Conservation (phyloP, 2,113 vertebrate species). For the Manacus vitellinus region DNA sequence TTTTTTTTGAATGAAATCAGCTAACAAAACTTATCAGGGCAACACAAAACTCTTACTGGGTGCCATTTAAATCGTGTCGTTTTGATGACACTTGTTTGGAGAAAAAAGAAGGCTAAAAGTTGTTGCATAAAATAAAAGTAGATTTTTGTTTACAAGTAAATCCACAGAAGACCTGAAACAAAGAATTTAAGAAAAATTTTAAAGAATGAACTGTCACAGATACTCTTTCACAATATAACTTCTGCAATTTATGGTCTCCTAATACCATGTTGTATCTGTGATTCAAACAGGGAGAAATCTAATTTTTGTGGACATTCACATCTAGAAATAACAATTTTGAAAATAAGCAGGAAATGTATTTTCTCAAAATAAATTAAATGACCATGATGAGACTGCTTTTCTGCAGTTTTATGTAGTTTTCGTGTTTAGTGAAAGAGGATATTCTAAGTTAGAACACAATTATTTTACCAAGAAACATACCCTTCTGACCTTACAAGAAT, state of each 20-base stretch:
- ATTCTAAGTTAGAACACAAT: constrained; percentile 11
- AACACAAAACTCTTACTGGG: neutral
- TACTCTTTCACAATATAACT: neutral
- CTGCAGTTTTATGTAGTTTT: neutral
- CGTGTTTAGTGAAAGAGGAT: neutral
- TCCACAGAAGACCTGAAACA: neutral
- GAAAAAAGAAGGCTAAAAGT: neutral
- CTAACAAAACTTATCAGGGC: neutral
- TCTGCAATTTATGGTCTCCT: neutral
- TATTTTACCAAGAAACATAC: constrained; percentile 21
- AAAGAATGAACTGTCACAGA: neutral
- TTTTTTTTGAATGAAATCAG: neutral
- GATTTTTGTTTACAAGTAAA: neutral
- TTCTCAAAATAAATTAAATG: constrained; percentile 5
- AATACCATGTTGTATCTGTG: neutral
- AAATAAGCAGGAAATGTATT: neutral
- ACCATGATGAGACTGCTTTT: neutral
- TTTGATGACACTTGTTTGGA: neutral
- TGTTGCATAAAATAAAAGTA: neutral
- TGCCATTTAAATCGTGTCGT: neutral
- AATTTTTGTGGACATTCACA: neutral
- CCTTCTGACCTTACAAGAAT: neutral
- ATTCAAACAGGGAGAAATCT: neutral
- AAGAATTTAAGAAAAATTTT: neutral
- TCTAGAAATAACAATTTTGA: neutral